Evolutionary conservation across 2,797 vertebrate genomes (phyloP), one percentile per base, ranked within the genome.

Genomic region (Salarias fasciatus): DNA sequence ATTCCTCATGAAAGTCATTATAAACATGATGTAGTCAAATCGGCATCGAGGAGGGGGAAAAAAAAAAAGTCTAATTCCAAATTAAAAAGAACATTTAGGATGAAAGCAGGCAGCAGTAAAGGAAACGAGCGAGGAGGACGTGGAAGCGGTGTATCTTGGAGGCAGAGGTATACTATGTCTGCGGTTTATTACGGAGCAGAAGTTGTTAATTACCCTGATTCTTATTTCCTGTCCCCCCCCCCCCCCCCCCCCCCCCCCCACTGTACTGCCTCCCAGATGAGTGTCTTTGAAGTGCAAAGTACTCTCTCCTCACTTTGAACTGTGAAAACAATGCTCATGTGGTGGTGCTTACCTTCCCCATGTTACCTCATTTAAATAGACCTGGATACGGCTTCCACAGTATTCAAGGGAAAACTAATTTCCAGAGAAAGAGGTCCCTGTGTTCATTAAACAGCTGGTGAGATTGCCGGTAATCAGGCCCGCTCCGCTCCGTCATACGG

Each of bases 241-340:
- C 65, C 78, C 82, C 74, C 68, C 76, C 60, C 86, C 87, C 72
- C 91, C 90, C 88, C 87, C 85, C 33, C 91, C 90, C 89, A 87
- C 85, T 86, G 78, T 84, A 87, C 88, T 93, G 92, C 91, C 88
- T 94, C 93, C 93, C 94, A 93, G 93, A 94, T 94, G 94, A 92
- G 91, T 81, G 88, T 87, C 94, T 95, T 95, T 95, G 94, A 95
- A 94, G 93, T 95, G 94, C 91, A 94, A 95, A 95, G 93, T 92
- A 93, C 82, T 91, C 88, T 92, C 89, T 92, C 92, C 91, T 94
- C 92, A 94, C 94, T 94, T 94, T 94, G 93, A 94, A 94, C 94
- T 94, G 93, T 80, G 91, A 91, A 92, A 91, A 94, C 92, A 94
- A 94, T 94, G 92, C 93, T 93, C 92, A 89, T 92, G 92, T 93